A percentile compares a stretch with the other conserved stretches of the same genome.
These are phyloP conservation scores for Netelia melanura DNA, from an alignment of 2,888 invertebrate genomes.

Conservation along the genomic window DNA sequence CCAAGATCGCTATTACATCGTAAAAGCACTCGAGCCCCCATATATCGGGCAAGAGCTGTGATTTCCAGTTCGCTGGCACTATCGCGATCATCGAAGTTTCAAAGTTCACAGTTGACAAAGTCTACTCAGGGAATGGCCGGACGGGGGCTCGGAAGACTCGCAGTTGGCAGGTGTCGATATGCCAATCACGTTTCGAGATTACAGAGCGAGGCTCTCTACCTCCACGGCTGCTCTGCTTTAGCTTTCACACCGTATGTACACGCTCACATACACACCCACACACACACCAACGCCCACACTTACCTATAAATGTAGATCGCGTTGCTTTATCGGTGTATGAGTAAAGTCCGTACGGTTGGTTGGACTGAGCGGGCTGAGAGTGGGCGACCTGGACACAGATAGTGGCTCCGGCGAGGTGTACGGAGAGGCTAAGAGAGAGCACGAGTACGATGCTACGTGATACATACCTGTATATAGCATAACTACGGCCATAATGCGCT, in stretches of 20 bases:
- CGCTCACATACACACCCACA: background rate
- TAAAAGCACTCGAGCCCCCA: slow-evolving; percentile 38
- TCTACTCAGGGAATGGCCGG: slow-evolving; percentile 67
- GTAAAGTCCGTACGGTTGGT: slow-evolving; percentile 61
- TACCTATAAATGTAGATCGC: slow-evolving; percentile 51
- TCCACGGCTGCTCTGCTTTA: slow-evolving; percentile 36
- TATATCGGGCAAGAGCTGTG: slow-evolving; percentile 47
- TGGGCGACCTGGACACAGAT: slow-evolving; percentile 63
- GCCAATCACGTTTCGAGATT: slow-evolving; percentile 78
- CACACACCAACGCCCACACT: background rate
- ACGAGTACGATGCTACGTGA: slow-evolving; percentile 23
- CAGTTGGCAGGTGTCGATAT: slow-evolving; percentile 78
- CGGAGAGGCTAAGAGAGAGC: slow-evolving; percentile 43
- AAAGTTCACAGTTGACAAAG: slow-evolving; percentile 74
- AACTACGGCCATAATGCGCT: slow-evolving; percentile 66
- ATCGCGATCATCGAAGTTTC: slow-evolving; percentile 66
- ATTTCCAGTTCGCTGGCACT: slow-evolving; percentile 59
- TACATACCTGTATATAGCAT: slow-evolving; percentile 12
- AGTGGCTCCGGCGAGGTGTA: slow-evolving; percentile 61
- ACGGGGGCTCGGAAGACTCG: slow-evolving; percentile 58
- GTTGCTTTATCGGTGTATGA: slow-evolving; percentile 66
- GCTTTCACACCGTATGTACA: slow-evolving; percentile 33
- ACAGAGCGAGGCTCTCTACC: slow-evolving; percentile 62
- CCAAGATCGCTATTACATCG: slow-evolving; percentile 58
- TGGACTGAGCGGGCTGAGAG: slow-evolving; percentile 55